These are phyloP conservation scores for Sapajus apella DNA, from an alignment of 2,113 vertebrate species.

Conservation along the genomic window DNA sequence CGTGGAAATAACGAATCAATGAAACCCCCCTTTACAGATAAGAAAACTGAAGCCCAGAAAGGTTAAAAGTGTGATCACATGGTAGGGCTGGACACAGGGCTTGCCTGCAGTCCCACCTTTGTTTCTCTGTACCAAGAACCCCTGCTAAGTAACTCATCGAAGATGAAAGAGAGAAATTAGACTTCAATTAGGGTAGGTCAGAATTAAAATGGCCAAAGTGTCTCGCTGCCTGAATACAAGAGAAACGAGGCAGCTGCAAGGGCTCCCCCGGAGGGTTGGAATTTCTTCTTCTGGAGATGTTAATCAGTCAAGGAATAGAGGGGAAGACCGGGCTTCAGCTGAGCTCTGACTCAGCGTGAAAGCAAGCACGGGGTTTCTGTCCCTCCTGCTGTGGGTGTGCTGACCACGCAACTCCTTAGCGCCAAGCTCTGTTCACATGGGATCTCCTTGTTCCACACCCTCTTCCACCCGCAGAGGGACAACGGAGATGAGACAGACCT, in stretches of 20 bases:
- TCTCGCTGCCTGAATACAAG: background rate
- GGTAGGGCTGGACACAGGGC: background rate
- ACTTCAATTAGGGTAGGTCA: background rate
- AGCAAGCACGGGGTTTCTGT: background rate
- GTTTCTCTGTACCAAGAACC: background rate
- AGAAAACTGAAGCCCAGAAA: background rate
- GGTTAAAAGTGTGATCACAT: background rate
- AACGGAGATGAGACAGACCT: background rate
- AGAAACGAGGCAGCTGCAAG: background rate
- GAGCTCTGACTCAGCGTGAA: background rate
- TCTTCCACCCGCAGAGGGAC: background rate
- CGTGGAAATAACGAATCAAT: background rate
- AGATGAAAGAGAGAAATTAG: background rate
- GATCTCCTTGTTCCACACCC: background rate
- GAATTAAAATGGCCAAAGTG: background rate
- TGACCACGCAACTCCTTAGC: too few species aligned
- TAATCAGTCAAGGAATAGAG: background rate
- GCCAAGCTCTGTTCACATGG: background rate
- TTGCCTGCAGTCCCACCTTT: background rate
- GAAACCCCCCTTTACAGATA: background rate
- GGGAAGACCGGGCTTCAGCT: background rate
- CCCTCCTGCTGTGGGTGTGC: accelerated
- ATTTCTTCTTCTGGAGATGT: background rate
- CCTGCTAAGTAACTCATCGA: background rate
- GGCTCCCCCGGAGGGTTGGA: background rate